Evolutionary conservation across 2,113 vertebrate genomes (phyloP).

Genomic region (Furnarius figulus): DNA sequence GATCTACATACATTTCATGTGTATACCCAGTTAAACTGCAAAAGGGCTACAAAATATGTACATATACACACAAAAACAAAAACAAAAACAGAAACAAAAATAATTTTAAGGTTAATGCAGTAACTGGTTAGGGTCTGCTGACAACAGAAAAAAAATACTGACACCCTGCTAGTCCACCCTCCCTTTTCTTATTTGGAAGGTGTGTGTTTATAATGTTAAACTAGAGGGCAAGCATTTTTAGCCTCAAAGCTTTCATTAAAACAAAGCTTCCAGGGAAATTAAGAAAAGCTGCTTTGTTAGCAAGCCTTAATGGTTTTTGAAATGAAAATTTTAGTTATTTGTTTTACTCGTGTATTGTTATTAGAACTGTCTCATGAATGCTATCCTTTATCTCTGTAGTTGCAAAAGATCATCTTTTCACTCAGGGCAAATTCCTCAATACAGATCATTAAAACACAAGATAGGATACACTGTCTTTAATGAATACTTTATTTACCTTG

Average conservation of each 20-base stretch:
- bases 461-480: not conserved
- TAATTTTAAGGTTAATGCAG: not conserved
- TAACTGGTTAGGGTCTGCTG: not conserved
- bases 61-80: not conserved
- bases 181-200: not conserved
- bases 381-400: not conserved
- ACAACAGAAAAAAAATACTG: not conserved
- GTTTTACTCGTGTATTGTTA: not conserved
- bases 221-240: not conserved
- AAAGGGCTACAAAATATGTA: conserved; percentile 79
- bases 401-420: not conserved
- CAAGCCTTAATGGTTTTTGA: not conserved
- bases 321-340: not conserved
- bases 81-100: not conserved
- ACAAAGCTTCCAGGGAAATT: not conserved
- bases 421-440: not conserved
- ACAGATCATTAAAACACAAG: not conserved
- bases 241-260: not conserved
- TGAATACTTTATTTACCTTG: conserved; percentile 77
- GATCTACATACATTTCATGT: conserved; percentile 93
- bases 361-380: not conserved
- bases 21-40: conserved; percentile 87
- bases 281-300: not conserved
- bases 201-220: not conserved
- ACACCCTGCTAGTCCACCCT: not conserved